Base-by-base conservation (phyloP, 2,888 invertebrate species). In the Nymphalis polychloros region DNA sequence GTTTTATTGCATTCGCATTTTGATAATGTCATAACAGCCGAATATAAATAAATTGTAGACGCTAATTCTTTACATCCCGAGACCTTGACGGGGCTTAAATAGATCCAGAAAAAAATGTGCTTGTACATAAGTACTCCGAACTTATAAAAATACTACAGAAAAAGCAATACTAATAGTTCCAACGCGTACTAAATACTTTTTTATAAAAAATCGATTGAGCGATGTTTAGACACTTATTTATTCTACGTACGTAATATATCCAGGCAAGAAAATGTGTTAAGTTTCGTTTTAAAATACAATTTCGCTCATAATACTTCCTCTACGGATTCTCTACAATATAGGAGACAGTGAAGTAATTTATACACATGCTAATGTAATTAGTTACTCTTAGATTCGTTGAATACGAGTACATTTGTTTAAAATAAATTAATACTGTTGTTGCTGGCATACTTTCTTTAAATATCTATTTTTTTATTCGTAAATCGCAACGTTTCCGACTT, bases 1-100 rank as follows among this genome's bases (percentile, higher is more conserved):
- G 76, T 83, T 86, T 86, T 86, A 88, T 85, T 81, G 82, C 83
- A 78, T 78, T 78, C 75, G 74, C 82, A 84, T 86, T 83, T 86
- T 79, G 79, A 81, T 86, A 85, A 84, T 84, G 81, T 81, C 81
- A 84, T 84, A 85, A 85, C 81, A 78, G 80, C 75, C 72, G 76
- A 71, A 78, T 74, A 82, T 82, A 84, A 84, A 84, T 86, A 84
- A 83, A 82, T 81, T 77, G 76, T 75, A 78, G 76, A 78, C 79
- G 80, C 84, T 82, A 83, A 63, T 13, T 17, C 46, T 63, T 53
- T 63, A 46, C 46, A 46, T 53, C 46, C n/a, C 55, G 41, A 20
- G 8, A 13, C 46, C 46, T 47, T 60, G 60, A 23, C 19, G 16
- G n/a, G 27, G 23, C 16, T 63, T 63, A 55, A 53, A 46, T 63